Conservation (phyloP, 2,113 vertebrate genomes). For the Irena cyanogastra region DNA sequence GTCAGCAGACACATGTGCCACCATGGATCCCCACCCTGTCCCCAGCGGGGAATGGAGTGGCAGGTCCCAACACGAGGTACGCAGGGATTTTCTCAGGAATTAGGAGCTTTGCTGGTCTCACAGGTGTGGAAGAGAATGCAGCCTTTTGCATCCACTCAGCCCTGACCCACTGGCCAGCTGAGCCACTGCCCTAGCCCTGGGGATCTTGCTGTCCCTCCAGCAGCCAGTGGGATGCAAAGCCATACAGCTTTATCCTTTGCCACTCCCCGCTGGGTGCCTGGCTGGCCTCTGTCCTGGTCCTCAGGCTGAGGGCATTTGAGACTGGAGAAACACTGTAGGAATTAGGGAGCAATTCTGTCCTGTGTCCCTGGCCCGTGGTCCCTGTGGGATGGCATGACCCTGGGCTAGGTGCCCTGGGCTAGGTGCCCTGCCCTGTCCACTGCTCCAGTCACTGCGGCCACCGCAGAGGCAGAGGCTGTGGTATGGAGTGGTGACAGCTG, state of each 20-base stretch:
- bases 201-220: neutral
- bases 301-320: neutral
- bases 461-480: neutral
- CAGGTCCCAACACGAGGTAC: neutral
- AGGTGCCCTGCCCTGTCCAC: accelerated
- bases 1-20: neutral
- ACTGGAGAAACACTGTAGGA: neutral
- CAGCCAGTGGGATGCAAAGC: neutral
- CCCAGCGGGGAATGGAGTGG: accelerated
- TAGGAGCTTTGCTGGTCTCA: neutral
- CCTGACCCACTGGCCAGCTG: neutral
- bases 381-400: neutral
- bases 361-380: accelerated
- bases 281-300: neutral
- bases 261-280: neutral
- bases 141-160: neutral
- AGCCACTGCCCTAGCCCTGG: neutral
- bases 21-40: neutral
- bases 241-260: neutral
- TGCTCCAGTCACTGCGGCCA: accelerated
- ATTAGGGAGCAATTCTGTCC: neutral
- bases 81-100: neutral
- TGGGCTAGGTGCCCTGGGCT: accelerated
- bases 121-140: neutral
- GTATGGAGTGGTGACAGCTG: neutral